Evolutionary conservation across 1,140 invertebrate genomes (phyloP), one percentile per base, ranked within the genome.

Genomic region (Trichonephila clavata): DNA sequence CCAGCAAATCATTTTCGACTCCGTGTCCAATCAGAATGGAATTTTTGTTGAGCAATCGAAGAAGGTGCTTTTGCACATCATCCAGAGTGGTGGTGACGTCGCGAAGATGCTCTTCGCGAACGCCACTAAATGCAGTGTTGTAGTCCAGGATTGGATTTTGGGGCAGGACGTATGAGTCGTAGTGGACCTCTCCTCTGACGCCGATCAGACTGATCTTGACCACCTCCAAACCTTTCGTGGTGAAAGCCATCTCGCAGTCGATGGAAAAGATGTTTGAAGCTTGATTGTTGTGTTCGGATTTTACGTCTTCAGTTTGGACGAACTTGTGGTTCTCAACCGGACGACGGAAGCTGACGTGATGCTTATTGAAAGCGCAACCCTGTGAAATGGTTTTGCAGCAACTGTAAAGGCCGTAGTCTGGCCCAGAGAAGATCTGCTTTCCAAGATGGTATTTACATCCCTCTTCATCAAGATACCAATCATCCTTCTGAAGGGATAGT

Each of bases 11-110:
- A 95, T 98, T 99, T 95, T 99, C 99, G 94, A 99, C 97, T 96
- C 98, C 98, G 96, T 99, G 99, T 10, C 99, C 99, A 93, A 99
- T 97, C 6, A 99, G 96, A 95, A 99, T 99, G 1, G 98, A 98
- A 96, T 98, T 97, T 91, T 97, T 97, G 94, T 97, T 97, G 96
- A 99, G 98, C 96, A 98, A 97, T 91, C 97, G 97, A 81, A 99
- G 96, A 71, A 99, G 96, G 21, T 98, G 97, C 21, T 98, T 98
- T 96, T 99, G 99, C 32, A 99, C 98, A 95, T 99, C 98, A 60
- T 97, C 95, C 61, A 99, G 96, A 50, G 97, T 97, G 27, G 97
- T 98, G 65, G 96, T 97, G 32, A 98, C 97, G 94, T 97, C 96
- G 80, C 96, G 95, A 13, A 96, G 86, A 95, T 97, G 97, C 94